Evolutionary conservation across 2,113 vertebrate species (phyloP).

Genomic region (Lepidothrix coronata): DNA sequence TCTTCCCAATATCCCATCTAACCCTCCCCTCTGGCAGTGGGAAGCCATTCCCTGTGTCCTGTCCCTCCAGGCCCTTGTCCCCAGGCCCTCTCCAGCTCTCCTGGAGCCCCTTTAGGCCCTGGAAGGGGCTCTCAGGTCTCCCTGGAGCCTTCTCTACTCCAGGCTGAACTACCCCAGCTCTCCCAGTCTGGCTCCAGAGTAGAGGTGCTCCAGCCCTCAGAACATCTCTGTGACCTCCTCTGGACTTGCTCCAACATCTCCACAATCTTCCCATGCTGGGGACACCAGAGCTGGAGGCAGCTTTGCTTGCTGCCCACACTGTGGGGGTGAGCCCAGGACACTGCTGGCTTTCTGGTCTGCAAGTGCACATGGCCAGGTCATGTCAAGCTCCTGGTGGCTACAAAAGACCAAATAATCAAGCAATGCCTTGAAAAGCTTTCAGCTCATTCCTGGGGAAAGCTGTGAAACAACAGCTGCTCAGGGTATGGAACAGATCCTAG

Average conservation of each 20-base stretch:
- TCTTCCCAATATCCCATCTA: neutral
- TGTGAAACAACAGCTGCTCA: neutral
- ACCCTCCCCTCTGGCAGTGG: neutral
- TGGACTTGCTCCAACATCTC: neutral
- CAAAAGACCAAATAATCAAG: neutral
- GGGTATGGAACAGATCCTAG: neutral
- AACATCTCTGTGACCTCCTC: neutral
- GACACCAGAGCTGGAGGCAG: neutral
- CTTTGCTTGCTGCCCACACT: fast-evolving
- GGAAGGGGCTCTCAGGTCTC: neutral
- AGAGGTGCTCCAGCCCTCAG: neutral
- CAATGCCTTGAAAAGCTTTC: neutral
- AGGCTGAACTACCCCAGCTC: neutral
- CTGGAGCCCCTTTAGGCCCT: neutral
- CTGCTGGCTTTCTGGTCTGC: neutral
- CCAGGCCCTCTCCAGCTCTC: neutral
- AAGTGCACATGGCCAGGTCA: fast-evolving
- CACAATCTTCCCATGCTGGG: neutral
- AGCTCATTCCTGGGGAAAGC: neutral
- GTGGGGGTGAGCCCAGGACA: neutral
- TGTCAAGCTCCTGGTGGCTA: neutral
- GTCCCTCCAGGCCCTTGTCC: neutral
- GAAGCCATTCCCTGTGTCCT: neutral
- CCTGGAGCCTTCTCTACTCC: neutral
- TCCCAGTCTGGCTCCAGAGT: neutral